Percentiles rank a stretch among this genome's conserved stretches.
Evolutionary conservation across 35 echinoderm and acorn worm genomes (phyloP).

Genomic region (Heliocidaris erythrogramma): DNA sequence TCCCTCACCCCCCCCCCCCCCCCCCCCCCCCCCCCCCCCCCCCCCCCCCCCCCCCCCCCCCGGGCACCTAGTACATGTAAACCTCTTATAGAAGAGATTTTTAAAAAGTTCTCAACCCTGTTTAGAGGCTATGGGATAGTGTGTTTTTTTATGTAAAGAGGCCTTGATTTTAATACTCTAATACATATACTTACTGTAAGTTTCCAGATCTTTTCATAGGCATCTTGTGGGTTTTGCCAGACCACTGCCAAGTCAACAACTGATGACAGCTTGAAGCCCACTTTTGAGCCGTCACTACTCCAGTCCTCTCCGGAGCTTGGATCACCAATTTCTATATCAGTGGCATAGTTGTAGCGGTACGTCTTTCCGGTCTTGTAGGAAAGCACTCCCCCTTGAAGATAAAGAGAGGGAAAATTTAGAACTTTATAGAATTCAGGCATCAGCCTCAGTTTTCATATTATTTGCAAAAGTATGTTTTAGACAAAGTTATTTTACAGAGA

Average conservation of each 20-base stretch:
- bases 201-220: constrained; percentile 47
- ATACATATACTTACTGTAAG: constrained; percentile 44
- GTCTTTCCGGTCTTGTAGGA: constrained; percentile 53
- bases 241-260: constrained; percentile 50
- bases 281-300: background rate
- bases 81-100: too few species aligned
- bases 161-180: too few species aligned
- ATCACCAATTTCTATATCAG: constrained; percentile 48
- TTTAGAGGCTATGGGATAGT: too few species aligned
- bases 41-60: too few species aligned
- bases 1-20: too few species aligned
- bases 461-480: background rate
- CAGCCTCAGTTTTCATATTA: background rate
- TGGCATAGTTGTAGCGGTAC: constrained; percentile 66
- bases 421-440: background rate
- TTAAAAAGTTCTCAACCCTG: too few species aligned
- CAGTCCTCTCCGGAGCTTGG: constrained; percentile 29
- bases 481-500: background rate
- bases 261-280: constrained; percentile 55
- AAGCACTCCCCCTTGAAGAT: constrained; percentile 9
- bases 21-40: too few species aligned
- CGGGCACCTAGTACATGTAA: too few species aligned
- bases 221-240: constrained; percentile 59
- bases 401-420: background rate
- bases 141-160: too few species aligned